A percentile compares a stretch with the other conserved stretches of the same genome.
phyloP scores from a whole-genome alignment of 1,140 invertebrate genomes.

The Laodelphax striatellus region DNA sequence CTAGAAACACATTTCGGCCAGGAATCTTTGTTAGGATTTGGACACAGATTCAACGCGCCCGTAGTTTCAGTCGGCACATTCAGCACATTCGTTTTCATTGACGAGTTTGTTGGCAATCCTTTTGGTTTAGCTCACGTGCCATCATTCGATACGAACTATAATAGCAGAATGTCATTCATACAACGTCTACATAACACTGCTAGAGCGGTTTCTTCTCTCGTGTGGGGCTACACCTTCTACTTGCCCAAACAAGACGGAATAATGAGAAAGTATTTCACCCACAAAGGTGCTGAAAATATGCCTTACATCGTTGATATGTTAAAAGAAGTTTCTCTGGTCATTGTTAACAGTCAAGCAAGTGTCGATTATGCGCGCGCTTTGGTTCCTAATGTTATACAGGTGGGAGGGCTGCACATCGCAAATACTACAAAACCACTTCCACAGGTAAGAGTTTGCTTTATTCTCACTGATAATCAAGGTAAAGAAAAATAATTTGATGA shows the following conservation, averaged over 20 bases:
- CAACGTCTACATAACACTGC: slow-evolving; percentile 20
- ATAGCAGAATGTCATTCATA: slow-evolving; percentile 22
- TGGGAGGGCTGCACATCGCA: slow-evolving; percentile 34
- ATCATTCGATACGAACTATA: slow-evolving; percentile 17
- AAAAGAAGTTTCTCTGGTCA: slow-evolving; percentile 17
- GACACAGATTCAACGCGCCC: slow-evolving; percentile 25
- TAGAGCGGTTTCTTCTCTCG: background rate
- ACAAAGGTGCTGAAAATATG: slow-evolving; percentile 16
- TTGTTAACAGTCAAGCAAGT: slow-evolving; percentile 30
- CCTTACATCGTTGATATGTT: slow-evolving; percentile 19
- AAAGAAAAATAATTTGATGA: no score
- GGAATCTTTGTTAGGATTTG: slow-evolving; percentile 25
- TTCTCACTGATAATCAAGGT: no score
- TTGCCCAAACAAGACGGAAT: slow-evolving; percentile 20
- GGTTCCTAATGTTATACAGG: slow-evolving; percentile 29
- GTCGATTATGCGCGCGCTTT: slow-evolving; percentile 15
- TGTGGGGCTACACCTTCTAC: slow-evolving; percentile 12
- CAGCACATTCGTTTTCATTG: slow-evolving; percentile 11
- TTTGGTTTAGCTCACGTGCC: slow-evolving; percentile 19
- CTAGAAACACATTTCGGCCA: slow-evolving; percentile 26
- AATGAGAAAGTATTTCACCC: slow-evolving; percentile 18
- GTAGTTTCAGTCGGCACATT: slow-evolving; percentile 16
- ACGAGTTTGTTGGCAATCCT: slow-evolving; percentile 20
- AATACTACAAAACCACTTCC: slow-evolving; percentile 20
- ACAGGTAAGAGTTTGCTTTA: background rate